A percentile compares a stretch with the other conserved stretches of the same genome.
Evolutionary conservation across 1,140 invertebrate genomes (phyloP).

Genomic region (Chionoecetes opilio): DNA sequence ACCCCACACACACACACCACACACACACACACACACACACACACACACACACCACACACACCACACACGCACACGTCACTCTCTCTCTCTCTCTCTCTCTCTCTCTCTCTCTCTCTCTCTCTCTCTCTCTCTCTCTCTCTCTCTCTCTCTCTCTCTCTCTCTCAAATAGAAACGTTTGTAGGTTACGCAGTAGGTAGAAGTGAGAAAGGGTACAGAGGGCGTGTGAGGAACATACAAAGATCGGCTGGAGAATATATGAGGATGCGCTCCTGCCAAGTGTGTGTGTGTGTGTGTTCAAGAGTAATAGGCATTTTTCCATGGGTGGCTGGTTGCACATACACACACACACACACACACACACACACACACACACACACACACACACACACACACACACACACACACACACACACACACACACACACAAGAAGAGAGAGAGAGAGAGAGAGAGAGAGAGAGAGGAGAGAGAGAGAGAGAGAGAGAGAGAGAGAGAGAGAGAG

Average conservation of each 20-base stretch:
- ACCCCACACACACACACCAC: constrained; percentile 38
- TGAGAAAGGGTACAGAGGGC: too few species aligned
- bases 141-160: neutral
- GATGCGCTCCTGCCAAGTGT: too few species aligned
- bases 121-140: constrained; percentile 27
- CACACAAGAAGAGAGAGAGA: constrained; percentile 35
- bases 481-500: constrained; percentile 57
- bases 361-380: too few species aligned
- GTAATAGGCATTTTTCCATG: neutral
- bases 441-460: constrained; percentile 37
- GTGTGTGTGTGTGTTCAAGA: too few species aligned
- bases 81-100: constrained; percentile 19
- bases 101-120: constrained; percentile 39
- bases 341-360: too few species aligned
- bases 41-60: neutral
- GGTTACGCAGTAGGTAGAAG: too few species aligned
- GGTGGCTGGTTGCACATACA: too few species aligned
- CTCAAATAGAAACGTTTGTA: too few species aligned
- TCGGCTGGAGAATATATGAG: too few species aligned
- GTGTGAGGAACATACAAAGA: too few species aligned
- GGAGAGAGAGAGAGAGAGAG: constrained; percentile 44
- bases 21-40: neutral
- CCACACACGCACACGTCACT: neutral
- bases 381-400: too few species aligned
- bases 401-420: too few species aligned